Evolutionary conservation across 37 sponge, comb jelly and placozoan species (phyloP).

Genomic region (Haliclona indistincta): DNA sequence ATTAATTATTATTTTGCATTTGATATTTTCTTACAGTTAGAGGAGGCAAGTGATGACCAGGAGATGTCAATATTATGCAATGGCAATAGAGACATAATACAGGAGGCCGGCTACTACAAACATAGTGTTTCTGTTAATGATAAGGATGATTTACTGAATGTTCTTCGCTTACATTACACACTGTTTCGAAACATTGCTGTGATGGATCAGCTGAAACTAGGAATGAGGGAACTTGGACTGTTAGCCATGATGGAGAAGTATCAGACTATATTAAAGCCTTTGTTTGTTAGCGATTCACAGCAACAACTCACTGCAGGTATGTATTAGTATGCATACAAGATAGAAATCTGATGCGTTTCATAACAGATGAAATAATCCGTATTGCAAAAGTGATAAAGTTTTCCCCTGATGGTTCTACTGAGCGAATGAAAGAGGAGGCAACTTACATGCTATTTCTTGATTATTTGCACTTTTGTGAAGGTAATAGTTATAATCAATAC

Average conservation of each 20-base stretch:
- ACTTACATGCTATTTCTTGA: slow-evolving; percentile 18
- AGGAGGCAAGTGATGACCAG: background rate
- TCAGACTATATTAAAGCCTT: no score
- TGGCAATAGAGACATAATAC: background rate
- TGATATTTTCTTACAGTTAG: background rate
- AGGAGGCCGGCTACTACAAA: background rate
- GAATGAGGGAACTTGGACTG: background rate
- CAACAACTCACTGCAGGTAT: background rate
- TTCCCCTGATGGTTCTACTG: background rate
- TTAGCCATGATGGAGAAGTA: background rate
- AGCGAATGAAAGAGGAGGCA: slow-evolving; percentile 2
- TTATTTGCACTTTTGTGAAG: background rate
- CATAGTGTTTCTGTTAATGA: background rate
- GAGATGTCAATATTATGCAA: background rate
- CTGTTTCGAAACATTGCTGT: background rate
- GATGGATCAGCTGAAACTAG: background rate
- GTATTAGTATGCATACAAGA: no score
- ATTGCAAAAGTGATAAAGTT: no score
- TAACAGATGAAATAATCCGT: no score
- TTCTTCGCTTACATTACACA: background rate
- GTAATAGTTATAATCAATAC: slow-evolving; percentile 1
- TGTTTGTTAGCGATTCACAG: no score
- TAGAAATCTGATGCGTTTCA: no score
- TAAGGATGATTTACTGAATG: background rate
- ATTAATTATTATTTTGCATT: background rate